Percentiles rank a stretch among this genome's conserved stretches.
phyloP scores from a whole-genome alignment of 1,140 invertebrate species.

The Hetaerina americana region DNA sequence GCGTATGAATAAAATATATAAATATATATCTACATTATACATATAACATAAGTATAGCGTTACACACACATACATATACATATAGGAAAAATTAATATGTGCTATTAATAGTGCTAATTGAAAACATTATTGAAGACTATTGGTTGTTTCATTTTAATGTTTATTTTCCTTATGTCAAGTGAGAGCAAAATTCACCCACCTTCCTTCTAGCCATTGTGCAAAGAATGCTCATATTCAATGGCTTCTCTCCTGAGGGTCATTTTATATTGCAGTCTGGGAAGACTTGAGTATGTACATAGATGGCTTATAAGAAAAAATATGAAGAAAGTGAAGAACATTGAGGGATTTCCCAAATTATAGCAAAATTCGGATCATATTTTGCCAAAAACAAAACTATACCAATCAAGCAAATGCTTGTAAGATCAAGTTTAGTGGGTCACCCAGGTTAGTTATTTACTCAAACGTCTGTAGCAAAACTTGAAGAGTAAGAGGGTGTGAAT shows the following conservation, averaged over 20 bases:
- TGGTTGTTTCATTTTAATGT: neutral
- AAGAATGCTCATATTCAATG: too few species aligned
- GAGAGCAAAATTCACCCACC: neutral
- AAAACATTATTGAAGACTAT: neutral
- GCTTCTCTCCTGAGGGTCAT: too few species aligned
- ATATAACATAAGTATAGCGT: neutral
- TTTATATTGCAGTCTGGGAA: too few species aligned
- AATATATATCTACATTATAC: conserved; percentile 1
- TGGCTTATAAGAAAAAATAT: too few species aligned
- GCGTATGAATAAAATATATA: neutral
- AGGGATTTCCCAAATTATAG: too few species aligned
- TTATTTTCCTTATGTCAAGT: neutral
- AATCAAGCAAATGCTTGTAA: too few species aligned
- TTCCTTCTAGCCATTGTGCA: neutral
- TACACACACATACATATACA: neutral
- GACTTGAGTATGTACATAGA: neutral
- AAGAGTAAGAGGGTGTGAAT: neutral
- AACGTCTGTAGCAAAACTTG: too few species aligned
- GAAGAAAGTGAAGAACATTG: too few species aligned
- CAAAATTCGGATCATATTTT: too few species aligned
- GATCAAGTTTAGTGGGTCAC: too few species aligned
- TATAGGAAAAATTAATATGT: neutral
- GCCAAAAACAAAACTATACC: too few species aligned
- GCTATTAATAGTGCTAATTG: neutral
- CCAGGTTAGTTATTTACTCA: too few species aligned